These are phyloP conservation scores for Hypolimnas misippus DNA, from an alignment of 2,888 invertebrate species.

Conservation along the genomic window DNA sequence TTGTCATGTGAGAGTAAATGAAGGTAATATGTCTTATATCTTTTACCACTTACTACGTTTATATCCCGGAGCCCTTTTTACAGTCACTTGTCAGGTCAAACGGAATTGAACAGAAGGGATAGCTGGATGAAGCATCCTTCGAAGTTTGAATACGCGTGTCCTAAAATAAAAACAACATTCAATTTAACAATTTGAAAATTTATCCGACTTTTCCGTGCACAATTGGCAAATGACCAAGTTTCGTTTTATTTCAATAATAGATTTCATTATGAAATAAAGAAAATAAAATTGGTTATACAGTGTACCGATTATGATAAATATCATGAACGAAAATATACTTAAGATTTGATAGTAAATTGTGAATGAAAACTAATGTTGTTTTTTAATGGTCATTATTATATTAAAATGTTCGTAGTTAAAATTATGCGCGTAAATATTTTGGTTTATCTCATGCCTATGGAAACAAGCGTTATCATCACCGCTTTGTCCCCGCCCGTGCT, in stretches of 20 bases:
- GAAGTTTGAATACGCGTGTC: neutral
- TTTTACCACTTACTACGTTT: slow-evolving; percentile 24
- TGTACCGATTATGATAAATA: slow-evolving; percentile 7
- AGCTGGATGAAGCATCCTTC: neutral
- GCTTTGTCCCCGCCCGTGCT: slow-evolving; percentile 60
- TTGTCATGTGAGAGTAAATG: too few relatives aligned
- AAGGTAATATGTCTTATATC: too few relatives aligned
- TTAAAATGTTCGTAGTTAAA: too few relatives aligned
- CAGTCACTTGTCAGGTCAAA: slow-evolving; percentile 27
- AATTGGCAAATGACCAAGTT: slow-evolving; percentile 20
- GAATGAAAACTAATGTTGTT: too few relatives aligned
- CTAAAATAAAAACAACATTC: neutral
- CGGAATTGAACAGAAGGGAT: slow-evolving; percentile 11
- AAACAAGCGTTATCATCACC: slow-evolving; percentile 66
- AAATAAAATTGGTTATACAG: slow-evolving; percentile 11
- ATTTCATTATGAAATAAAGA: neutral
- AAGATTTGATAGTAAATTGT: neutral
- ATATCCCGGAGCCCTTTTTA: slow-evolving; percentile 9
- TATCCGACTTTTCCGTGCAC: neutral
- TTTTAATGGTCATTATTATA: too few relatives aligned
- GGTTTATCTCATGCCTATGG: neutral
- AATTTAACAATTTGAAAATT: slow-evolving; percentile 11
- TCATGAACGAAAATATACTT: neutral
- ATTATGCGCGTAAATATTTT: too few relatives aligned
- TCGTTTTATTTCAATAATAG: slow-evolving; percentile 12